These are phyloP conservation scores for Telenomus remus DNA, from an alignment of 1,140 invertebrate genomes.

Conservation along the genomic window DNA sequence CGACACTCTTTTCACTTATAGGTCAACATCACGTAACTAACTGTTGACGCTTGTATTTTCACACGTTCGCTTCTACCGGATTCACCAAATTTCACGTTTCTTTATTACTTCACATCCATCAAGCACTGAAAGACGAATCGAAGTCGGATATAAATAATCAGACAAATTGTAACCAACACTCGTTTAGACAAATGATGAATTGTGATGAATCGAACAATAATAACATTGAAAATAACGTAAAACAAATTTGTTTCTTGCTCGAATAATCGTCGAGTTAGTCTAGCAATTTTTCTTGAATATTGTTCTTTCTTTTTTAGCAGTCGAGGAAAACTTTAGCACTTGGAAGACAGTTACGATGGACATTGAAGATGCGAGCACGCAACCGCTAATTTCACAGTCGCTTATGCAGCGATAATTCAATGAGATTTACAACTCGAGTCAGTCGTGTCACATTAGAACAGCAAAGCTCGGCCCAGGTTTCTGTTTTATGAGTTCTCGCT, in stretches of 20 bases:
- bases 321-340: slow-evolving; percentile 70
- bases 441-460: slow-evolving; percentile 74
- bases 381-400: slow-evolving; percentile 76
- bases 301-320: too few species aligned
- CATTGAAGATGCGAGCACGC: slow-evolving; percentile 62
- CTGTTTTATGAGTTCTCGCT: slow-evolving; percentile 65
- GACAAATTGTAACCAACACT: too few species aligned
- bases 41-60: slow-evolving; percentile 54
- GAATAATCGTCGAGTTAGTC: too few species aligned
- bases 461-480: slow-evolving; percentile 19
- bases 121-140: too few species aligned
- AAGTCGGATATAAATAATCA: too few species aligned
- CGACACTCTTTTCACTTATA: slow-evolving; percentile 46
- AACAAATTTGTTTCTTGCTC: too few species aligned
- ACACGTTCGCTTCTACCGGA: slow-evolving; percentile 27
- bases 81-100: background rate
- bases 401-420: slow-evolving; percentile 74
- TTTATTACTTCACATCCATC: background rate
- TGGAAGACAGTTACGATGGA: slow-evolving; percentile 74
- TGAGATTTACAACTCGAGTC: slow-evolving; percentile 71
- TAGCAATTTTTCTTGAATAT: too few species aligned
- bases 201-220: too few species aligned
- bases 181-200: too few species aligned
- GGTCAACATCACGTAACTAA: slow-evolving; percentile 45
- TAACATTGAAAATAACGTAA: too few species aligned